Evolutionary conservation across 2,888 invertebrate species (phyloP).

Genomic region (Gastracanthus pulcherrimus): DNA sequence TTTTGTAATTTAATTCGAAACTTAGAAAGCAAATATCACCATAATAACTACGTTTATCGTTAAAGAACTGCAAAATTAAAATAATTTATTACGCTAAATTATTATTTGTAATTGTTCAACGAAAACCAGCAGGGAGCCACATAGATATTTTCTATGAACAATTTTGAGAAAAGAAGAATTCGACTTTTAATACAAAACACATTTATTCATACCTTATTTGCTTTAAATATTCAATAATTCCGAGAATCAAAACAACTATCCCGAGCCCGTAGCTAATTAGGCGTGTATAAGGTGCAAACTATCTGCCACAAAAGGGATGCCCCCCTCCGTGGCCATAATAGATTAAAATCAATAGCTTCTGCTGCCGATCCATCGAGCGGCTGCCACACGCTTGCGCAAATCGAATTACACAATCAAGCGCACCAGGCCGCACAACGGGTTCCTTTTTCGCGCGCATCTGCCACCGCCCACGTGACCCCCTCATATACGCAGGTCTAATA

Average conservation of each 20-base stretch:
- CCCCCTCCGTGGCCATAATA: slow-evolving; percentile 43
- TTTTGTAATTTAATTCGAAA: too few relatives aligned
- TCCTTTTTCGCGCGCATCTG: slow-evolving; percentile 50
- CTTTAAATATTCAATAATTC: slow-evolving; percentile 9
- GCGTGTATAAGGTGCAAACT: slow-evolving; percentile 40
- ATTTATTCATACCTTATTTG: neutral
- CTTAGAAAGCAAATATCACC: too few relatives aligned
- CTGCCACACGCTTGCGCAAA: slow-evolving; percentile 19
- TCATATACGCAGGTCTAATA: slow-evolving; percentile 27
- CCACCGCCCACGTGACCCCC: slow-evolving; percentile 8
- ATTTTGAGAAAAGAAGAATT: too few relatives aligned
- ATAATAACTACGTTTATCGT: too few relatives aligned
- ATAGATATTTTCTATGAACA: too few relatives aligned
- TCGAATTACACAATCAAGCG: slow-evolving; percentile 43
- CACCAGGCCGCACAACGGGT: neutral
- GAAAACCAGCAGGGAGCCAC: neutral
- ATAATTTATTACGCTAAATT: too few relatives aligned
- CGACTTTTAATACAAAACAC: neutral
- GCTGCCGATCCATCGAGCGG: slow-evolving; percentile 16
- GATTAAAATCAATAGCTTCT: slow-evolving; percentile 53
- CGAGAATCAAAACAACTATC: neutral
- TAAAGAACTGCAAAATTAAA: too few relatives aligned
- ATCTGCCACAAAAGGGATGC: neutral
- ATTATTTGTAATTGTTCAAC: too few relatives aligned
- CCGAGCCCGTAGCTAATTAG: slow-evolving; percentile 13